A percentile compares a stretch with the other conserved stretches of the same genome.
Evolutionary conservation across 2,797 vertebrate genomes (phyloP).

Genomic region (Luscinia luscinia): DNA sequence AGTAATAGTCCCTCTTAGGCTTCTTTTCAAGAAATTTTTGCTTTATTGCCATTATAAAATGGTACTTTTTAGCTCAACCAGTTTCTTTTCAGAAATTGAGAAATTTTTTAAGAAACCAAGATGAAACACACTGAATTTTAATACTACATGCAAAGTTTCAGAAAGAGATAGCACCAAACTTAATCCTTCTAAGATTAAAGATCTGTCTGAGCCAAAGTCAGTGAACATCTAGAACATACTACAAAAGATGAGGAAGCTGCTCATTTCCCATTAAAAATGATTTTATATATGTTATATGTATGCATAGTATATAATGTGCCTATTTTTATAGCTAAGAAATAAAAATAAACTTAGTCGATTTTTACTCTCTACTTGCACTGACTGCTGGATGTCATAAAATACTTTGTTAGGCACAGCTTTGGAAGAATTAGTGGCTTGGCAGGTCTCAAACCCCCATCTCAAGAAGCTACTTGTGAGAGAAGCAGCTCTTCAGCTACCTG

Average conservation of each 20-base stretch:
- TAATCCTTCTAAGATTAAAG: not conserved
- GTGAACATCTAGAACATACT: not conserved
- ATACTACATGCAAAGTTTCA: not conserved
- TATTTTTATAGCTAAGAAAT: conserved; percentile 37
- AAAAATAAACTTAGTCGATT: conserved; percentile 19
- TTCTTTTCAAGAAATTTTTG: not conserved
- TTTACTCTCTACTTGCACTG: conserved; percentile 10
- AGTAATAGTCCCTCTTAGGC: not conserved
- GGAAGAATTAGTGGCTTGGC: not conserved
- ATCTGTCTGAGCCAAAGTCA: not conserved
- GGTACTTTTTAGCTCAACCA: not conserved
- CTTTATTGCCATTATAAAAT: not conserved
- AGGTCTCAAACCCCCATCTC: not conserved
- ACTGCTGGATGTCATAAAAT: not conserved
- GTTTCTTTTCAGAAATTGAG: not conserved
- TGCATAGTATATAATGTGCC: not conserved
- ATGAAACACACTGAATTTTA: not conserved
- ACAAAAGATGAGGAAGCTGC: not conserved
- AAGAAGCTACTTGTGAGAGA: not conserved
- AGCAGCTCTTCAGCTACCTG: not conserved
- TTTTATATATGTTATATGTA: not conserved
- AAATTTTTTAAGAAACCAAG: not conserved
- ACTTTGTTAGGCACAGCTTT: not conserved
- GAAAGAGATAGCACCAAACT: not conserved
- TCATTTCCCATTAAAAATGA: not conserved